Percentiles rank a stretch among this genome's conserved stretches.
phyloP scores from a whole-genome alignment of 2,797 vertebrate genomes.

The Carapus acus region DNA sequence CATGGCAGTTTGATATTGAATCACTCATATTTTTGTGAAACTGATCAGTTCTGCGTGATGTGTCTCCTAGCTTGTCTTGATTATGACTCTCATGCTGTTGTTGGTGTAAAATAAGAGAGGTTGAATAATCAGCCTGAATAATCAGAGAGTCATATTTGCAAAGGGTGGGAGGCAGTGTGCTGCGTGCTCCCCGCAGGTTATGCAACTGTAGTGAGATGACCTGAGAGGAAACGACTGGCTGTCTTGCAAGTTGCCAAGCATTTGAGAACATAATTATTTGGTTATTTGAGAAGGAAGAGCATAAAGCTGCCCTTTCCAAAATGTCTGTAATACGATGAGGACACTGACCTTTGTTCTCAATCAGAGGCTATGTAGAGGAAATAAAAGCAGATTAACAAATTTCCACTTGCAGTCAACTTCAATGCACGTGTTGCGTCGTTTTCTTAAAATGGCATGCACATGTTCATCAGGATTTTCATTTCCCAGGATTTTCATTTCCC shows the following conservation, averaged over 20 bases:
- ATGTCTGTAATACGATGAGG: conserved; percentile 19
- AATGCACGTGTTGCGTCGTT: conserved; percentile 35
- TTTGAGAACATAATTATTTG: conserved; percentile 41
- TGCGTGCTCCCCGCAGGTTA: conserved; percentile 63
- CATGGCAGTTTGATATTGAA: too few species aligned
- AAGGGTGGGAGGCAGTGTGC: conserved; percentile 60
- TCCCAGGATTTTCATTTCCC: too few species aligned
- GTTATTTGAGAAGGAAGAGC: conserved; percentile 35
- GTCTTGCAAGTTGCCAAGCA: conserved; percentile 52
- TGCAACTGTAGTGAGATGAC: conserved; percentile 67
- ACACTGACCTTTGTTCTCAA: conserved; percentile 53
- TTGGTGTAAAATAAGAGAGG: conserved; percentile 59
- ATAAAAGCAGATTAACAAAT: conserved; percentile 57
- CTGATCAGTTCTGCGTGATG: too few species aligned
- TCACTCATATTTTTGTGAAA: too few species aligned
- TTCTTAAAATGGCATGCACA: conserved; percentile 32
- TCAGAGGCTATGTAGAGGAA: conserved; percentile 52
- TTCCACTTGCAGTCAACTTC: conserved; percentile 32
- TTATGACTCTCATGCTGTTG: conserved; percentile 30
- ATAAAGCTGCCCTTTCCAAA: conserved; percentile 8
- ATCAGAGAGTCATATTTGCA: conserved; percentile 66
- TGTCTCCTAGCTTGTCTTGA: neutral
- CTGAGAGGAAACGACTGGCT: conserved; percentile 62
- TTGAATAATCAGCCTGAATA: conserved; percentile 38
- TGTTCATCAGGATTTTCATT: conserved; percentile 45